Base-by-base conservation (phyloP, 2,888 invertebrate species). In the Ernsta delagoae region DNA sequence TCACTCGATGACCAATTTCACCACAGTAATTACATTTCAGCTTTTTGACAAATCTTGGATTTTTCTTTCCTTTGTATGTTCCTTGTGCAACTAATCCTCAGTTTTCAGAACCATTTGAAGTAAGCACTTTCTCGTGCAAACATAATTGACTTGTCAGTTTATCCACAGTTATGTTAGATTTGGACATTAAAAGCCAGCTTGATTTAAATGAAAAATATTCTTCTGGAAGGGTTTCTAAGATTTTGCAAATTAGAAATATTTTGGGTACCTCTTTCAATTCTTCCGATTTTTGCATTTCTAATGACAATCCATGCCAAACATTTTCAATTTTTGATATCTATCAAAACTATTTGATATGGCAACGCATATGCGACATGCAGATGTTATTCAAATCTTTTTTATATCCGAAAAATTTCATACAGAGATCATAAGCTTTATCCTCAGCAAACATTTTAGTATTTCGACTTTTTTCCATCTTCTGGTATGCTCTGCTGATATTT, bases 61-160 rank as follows among this genome's bases (percentile, higher is more conserved):
- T 50, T 7, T 50, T 50, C 48, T 50, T 50, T 8, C 12, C 48
- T n/a, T 36, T 24, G 3, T 31, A 43, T 24, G 43, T 60, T 24
- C 12, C 31, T 36, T 36, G 54, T 31, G 31, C 31, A 54, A 54
- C 54, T 31, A 54, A 31, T 54, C 31, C 54, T 31, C 54, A 31
- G 36, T 39, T 16, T 16, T 7, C 16, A 50, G 16, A 50, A 36
- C 8, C 39, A 24, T 59, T 59, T n/a, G 12, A 16, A 12, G 39
- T 16, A 3, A 60, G 45, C 31, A 43, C 11, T 31, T 43, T 45
- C 43, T 45, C 60, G 6, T 16, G 24, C 24, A 31, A 12, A 24
- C 60, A 60, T n/a, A 60, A n/a, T 16, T 60, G 45, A 45, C 31
- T 45, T 11, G 45, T 60, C 11, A 60, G 45, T 6, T 60, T 60